Base-by-base conservation (phyloP, 2,113 vertebrate genomes). In the Haliaeetus leucogaster region DNA sequence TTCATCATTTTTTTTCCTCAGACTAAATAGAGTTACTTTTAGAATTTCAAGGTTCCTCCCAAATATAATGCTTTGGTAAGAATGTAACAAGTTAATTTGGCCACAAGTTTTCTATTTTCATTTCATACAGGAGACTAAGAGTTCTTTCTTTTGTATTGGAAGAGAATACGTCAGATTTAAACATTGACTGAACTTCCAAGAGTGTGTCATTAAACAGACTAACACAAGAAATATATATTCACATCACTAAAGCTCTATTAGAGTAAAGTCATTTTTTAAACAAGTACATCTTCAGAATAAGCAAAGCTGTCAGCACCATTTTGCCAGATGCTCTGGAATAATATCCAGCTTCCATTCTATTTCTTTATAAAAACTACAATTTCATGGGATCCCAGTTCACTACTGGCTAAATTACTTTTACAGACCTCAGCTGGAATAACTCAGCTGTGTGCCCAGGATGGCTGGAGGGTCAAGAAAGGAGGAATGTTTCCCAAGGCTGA, bases 381-480 rank as follows among this genome's bases (percentile, higher is more conserved):
- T 89, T 92, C 15, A 65, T 65, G 34, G 45, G 32, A 85, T 91
- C 45, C 38, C 72, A 43, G 32, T 77, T 87, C 4, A 3, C 56
- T 89, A 70, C 65, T 45, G 53, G 53, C 73, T 91, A 91, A 92
- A 95, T 91, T 87, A 82, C 73, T 91, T 89, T 86, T 67, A 56
- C 61, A 84, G 61, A 76, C 32, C 38, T 50, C 91, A 92, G 30
- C 76, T 72, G 65, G 21, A 79, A 21, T 79, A 82, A 84, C 56
- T 89, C 61, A 95, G 23, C 56, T 63, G 16, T 63, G 17, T 61
- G 9, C 6, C 15, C 27, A 68, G 74, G 19, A 70, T 40, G 29
- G 16, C 52, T 11, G 0, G 14, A 82, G 65, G 77, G 45, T 91
- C 58, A 87, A 45, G 66, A 95, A 76, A 30, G 81, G 40, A 82